Conservation (phyloP, 2,797 vertebrate species). For the Austrolebias charrua region DNA sequence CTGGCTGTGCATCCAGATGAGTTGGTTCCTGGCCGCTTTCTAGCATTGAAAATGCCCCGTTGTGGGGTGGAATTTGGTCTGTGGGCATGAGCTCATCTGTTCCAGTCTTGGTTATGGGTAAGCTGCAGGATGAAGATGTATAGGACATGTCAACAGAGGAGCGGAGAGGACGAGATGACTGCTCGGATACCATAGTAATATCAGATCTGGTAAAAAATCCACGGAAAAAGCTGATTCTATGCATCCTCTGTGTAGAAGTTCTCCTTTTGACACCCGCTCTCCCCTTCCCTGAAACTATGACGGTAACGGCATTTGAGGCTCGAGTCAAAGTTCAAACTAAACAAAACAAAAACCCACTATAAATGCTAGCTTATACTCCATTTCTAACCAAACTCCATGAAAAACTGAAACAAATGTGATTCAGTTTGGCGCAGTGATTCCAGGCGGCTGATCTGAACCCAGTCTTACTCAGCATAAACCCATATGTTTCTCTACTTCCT, state of each 20-base stretch:
- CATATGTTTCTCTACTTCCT: conserved; percentile 9
- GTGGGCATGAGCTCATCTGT: conserved; percentile 45
- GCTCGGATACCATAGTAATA: conserved; percentile 7
- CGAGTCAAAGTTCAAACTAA: background rate
- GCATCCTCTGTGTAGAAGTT: conserved; percentile 27
- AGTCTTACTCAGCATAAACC: conserved; percentile 2
- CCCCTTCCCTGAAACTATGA: conserved; percentile 2
- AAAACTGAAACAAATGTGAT: background rate
- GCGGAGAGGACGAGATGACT: conserved; percentile 29
- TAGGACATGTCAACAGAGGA: conserved; percentile 33
- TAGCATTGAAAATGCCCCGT: conserved; percentile 27
- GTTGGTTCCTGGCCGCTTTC: conserved; percentile 32
- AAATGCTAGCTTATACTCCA: background rate
- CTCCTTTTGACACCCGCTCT: conserved; percentile 5
- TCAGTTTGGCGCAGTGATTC: background rate
- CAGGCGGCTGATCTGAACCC: background rate
- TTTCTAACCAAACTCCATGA: background rate
- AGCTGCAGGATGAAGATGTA: conserved; percentile 38
- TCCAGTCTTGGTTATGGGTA: conserved; percentile 25
- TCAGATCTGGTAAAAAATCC: conserved; percentile 29
- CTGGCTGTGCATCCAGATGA: conserved; percentile 28
- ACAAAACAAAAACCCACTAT: background rate
- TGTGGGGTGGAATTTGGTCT: conserved; percentile 57
- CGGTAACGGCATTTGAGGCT: background rate
- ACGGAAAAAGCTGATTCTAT: conserved; percentile 31